These are phyloP conservation scores for Gymnobelideus leadbeateri DNA, from an alignment of 2,113 vertebrate species.

Conservation along the genomic window DNA sequence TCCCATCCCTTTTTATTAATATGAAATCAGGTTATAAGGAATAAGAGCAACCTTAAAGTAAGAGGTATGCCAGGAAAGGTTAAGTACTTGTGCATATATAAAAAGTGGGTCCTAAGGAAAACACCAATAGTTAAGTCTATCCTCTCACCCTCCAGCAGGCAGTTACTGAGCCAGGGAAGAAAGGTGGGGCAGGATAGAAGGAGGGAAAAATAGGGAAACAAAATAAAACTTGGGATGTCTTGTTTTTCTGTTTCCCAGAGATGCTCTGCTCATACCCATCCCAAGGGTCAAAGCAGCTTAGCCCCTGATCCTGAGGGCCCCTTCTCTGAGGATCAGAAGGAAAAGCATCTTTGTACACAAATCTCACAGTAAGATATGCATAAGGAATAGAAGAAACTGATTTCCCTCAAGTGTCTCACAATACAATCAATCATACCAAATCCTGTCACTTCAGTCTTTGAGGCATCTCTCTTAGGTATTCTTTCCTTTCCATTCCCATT, in stretches of 20 bases:
- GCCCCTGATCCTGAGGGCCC: neutral
- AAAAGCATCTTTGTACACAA: neutral
- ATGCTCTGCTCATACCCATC: neutral
- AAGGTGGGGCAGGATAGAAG: neutral
- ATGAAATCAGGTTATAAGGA: neutral
- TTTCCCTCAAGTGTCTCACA: neutral
- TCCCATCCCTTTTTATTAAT: neutral
- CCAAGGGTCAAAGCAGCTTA: neutral
- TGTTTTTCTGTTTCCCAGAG: neutral
- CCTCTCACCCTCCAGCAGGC: neutral
- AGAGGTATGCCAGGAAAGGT: neutral
- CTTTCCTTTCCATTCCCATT: neutral
- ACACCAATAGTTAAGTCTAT: neutral
- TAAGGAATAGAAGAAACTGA: neutral
- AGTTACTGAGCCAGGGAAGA: neutral
- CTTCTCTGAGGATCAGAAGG: neutral
- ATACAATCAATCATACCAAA: neutral
- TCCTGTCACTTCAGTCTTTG: neutral
- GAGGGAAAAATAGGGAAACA: neutral
- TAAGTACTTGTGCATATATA: neutral
- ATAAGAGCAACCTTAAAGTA: neutral
- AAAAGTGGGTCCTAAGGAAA: too few species aligned
- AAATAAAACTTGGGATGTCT: neutral
- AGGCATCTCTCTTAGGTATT: neutral
- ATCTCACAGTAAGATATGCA: neutral